Conservation (phyloP, 2,888 invertebrate genomes). For the Eilema griseolum region DNA sequence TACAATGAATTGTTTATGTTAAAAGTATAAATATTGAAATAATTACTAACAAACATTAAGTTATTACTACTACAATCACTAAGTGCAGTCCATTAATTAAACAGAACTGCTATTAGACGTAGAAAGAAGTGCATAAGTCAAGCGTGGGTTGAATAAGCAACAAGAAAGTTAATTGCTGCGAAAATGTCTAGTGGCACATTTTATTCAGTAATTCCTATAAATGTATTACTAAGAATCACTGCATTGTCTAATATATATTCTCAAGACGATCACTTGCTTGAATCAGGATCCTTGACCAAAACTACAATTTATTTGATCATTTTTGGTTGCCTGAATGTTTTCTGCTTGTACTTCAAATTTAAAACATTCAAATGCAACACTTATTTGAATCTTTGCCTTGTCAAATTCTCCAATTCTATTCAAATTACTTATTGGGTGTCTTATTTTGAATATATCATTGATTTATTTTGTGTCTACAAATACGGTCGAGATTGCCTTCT, state of each 20-base stretch:
- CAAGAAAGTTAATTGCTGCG: background rate
- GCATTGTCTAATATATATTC: conserved; percentile 34
- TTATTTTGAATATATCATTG: conserved; percentile 44
- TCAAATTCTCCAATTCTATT: conserved; percentile 38
- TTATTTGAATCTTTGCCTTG: background rate
- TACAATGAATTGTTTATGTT: background rate
- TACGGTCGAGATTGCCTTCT: conserved; percentile 26
- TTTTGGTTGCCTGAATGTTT: conserved; percentile 28
- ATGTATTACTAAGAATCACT: conserved; percentile 27
- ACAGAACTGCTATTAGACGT: background rate
- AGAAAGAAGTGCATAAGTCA: background rate
- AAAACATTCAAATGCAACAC: conserved; percentile 13
- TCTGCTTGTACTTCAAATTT: conserved; percentile 28
- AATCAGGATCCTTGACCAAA: conserved; percentile 25
- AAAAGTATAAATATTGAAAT: background rate
- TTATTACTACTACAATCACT: background rate
- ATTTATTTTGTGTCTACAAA: conserved; percentile 46
- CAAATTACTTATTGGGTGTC: conserved; percentile 38
- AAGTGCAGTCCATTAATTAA: background rate
- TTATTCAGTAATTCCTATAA: conserved; percentile 30
- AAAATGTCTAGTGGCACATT: conserved; percentile 30
- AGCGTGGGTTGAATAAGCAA: background rate
- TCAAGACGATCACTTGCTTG: conserved; percentile 13
- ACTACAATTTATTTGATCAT: conserved; percentile 14
- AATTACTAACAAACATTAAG: background rate